Base-by-base conservation (phyloP, 1,140 invertebrate genomes). In the Acromyrmex heyeri region DNA sequence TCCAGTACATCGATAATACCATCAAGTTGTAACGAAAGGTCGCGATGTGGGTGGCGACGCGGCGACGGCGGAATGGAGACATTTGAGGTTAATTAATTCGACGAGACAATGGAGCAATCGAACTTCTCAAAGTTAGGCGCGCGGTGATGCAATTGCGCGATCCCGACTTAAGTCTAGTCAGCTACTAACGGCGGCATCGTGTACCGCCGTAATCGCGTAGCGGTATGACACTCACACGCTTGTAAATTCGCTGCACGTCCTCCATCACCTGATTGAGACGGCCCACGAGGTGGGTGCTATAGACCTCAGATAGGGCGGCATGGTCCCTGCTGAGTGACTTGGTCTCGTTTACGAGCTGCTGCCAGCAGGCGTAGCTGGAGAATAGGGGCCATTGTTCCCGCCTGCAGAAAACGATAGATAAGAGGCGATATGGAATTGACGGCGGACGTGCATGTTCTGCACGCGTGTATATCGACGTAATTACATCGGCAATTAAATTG, bases 351-450 rank as follows among this genome's bases (percentile, higher is more conserved):
- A 99, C 96, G 81, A 99, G 95, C 91, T 98, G 97, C 94, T 99
- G 98, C 98, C 98, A 99, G 94, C 98, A 98, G 48, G 97, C 97
- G 95, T 98, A 99, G 65, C 98, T 97, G 50, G 98, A 99, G 93
- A 99, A 98, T 90, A 98, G 96, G 91, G 98, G 96, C 98, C 98
- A 99, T 93, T 98, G 98, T 94, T 99, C 98, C 86, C 98, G 96
- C 95, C 98, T 99, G 93, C 73, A 61, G 86, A 87, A 83, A 73
- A 50, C 55, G 69, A 83, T 83, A 55, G 69, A 83, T 61, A 75
- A 83, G 7, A 18, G 55, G 8, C 18, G 78, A 82, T 81, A 57
- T 59, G 24, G 18, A 61, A 44, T 55, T 34, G 16, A 10, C 48
- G 7, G n/a, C 34, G 64, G 34, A 67, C 34, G 27, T 44, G 18